Evolutionary conservation across 2,797 vertebrate genomes (phyloP).

Genomic region (Erethizon dorsatum): DNA sequence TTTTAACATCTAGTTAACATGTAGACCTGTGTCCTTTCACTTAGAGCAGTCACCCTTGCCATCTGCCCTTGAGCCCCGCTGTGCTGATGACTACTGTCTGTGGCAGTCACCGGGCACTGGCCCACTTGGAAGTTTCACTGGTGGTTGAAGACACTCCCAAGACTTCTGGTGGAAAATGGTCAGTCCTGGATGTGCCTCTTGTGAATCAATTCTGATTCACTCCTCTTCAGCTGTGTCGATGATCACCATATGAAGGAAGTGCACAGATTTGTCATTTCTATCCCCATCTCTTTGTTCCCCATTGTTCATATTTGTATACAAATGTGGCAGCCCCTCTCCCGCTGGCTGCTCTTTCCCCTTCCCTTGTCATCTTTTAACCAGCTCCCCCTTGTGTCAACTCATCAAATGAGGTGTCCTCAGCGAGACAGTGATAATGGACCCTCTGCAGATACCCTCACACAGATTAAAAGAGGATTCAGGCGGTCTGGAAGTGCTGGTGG

Average conservation of each 20-base stretch:
- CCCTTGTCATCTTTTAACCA: background rate
- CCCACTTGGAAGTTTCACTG: rapidly evolving
- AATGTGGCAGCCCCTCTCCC: background rate
- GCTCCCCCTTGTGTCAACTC: background rate
- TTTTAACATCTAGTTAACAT: background rate
- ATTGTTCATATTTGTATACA: background rate
- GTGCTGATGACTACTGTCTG: background rate
- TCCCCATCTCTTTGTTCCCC: background rate
- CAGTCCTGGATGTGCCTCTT: too few relatives aligned
- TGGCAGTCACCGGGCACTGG: background rate
- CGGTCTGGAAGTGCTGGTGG: background rate
- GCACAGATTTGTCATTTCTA: background rate
- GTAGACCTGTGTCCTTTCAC: background rate
- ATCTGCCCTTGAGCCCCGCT: background rate
- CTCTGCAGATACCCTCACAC: background rate
- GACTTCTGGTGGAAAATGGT: background rate
- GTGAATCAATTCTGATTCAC: background rate
- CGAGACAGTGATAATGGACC: background rate
- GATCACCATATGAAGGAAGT: rapidly evolving
- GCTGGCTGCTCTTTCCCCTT: background rate
- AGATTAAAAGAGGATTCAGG: background rate
- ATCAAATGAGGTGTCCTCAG: background rate
- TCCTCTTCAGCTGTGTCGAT: background rate
- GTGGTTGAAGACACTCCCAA: background rate
- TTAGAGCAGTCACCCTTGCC: background rate